Percentiles rank a stretch among this genome's conserved stretches.
Evolutionary conservation across 2,113 vertebrate genomes (phyloP).

Genomic region (Entomyzon cyanotis): DNA sequence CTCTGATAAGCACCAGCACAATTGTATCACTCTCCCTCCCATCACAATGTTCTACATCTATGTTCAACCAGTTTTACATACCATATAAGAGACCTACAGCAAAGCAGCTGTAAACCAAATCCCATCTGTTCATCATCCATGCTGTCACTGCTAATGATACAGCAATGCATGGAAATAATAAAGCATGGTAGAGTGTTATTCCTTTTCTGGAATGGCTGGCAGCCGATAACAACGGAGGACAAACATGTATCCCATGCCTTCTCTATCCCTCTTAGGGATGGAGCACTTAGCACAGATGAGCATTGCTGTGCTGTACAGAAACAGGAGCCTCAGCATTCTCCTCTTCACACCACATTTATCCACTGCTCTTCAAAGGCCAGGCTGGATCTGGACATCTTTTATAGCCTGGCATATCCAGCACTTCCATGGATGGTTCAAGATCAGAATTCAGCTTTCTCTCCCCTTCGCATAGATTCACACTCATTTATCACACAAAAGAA

Average conservation of each 20-base stretch:
- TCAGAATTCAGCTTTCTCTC: not conserved
- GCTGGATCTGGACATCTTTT: not conserved
- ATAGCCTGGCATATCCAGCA: not conserved
- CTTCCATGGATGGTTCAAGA: not conserved
- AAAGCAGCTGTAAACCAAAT: not conserved
- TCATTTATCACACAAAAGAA: not conserved
- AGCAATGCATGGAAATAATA: not conserved
- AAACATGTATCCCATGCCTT: not conserved
- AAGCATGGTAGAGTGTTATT: not conserved
- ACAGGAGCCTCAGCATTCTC: not conserved
- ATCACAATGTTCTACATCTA: not conserved
- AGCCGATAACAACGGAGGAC: not conserved
- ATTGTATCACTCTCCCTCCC: fast-evolving
- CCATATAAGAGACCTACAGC: not conserved
- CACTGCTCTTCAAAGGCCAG: not conserved
- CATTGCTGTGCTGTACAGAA: not conserved
- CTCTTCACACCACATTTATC: not conserved
- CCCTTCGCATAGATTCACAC: not conserved
- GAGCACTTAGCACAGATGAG: not conserved
- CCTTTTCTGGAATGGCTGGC: not conserved
- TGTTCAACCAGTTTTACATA: not conserved
- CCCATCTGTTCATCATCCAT: not conserved
- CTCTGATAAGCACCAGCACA: not conserved
- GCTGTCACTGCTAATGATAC: not conserved
- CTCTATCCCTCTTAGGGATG: not conserved